phyloP scores from a whole-genome alignment of 1,140 invertebrate genomes.

The Trichonephila clavata region DNA sequence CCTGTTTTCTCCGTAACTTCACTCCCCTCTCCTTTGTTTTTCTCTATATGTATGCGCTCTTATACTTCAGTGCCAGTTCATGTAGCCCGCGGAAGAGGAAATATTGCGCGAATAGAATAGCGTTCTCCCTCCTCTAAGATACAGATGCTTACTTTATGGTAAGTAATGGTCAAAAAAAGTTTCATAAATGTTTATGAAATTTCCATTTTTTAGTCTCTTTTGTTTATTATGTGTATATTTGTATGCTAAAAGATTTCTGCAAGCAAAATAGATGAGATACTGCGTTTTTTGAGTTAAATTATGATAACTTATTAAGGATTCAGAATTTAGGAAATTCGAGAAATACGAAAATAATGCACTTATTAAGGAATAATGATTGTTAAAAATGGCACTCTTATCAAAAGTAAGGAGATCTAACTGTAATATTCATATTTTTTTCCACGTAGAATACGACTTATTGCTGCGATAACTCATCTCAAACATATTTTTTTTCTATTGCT shows the following conservation, averaged over 20 bases:
- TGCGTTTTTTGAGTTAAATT: not conserved
- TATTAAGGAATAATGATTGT: too few species aligned
- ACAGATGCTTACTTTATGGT: conserved; percentile 40
- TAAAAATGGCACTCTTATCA: not conserved
- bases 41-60: not conserved
- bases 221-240: too few species aligned
- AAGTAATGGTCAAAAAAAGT: conserved; percentile 47
- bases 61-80: not conserved
- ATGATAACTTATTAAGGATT: not conserved
- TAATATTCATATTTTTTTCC: not conserved
- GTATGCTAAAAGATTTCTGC: too few species aligned
- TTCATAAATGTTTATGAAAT: not conserved
- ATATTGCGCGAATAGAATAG: conserved; percentile 47
- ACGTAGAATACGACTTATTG: too few species aligned
- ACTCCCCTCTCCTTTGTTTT: not conserved
- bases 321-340: not conserved
- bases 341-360: not conserved
- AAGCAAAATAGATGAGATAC: too few species aligned
- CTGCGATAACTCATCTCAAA: too few species aligned
- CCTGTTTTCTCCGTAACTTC: not conserved
- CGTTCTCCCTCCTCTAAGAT: not conserved
- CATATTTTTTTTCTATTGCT: too few species aligned
- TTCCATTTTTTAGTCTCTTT: not conserved
- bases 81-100: conserved; percentile 37
- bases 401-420: not conserved